Evolutionary conservation across 2,113 vertebrate genomes (phyloP).

Genomic region (Coryphaenoides rupestris): DNA sequence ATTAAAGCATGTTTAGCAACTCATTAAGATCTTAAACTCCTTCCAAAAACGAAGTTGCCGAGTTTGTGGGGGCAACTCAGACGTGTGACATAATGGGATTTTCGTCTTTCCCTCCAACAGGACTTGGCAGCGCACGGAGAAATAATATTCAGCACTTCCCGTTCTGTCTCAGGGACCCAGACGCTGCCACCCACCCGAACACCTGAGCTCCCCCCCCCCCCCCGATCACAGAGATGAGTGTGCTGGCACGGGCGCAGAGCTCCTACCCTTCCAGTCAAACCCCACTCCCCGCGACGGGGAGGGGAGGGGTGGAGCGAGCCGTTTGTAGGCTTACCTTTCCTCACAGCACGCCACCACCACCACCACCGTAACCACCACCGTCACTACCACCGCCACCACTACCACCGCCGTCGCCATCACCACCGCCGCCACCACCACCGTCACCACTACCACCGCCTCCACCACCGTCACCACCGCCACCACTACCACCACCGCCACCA

Average conservation of each 20-base stretch:
- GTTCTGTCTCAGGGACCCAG: constrained; percentile 39
- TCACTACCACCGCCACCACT: background rate
- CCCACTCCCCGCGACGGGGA: constrained; percentile 33
- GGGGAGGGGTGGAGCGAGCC: background rate
- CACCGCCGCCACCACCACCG: no score
- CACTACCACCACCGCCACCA: no score
- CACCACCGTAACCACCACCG: background rate
- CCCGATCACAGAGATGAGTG: constrained; percentile 29
- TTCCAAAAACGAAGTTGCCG: constrained; percentile 58
- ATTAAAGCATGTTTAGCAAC: constrained; percentile 51
- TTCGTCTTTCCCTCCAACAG: constrained; percentile 56
- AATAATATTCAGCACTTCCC: constrained; percentile 52
- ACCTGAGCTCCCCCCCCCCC: constrained; percentile 65
- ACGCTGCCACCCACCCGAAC: constrained; percentile 63
- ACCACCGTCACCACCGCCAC: no score
- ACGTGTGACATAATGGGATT: constrained; percentile 69
- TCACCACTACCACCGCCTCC: no score
- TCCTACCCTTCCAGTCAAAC: constrained; percentile 42
- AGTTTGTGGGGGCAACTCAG: constrained; percentile 60
- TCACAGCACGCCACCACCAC: constrained; percentile 37
- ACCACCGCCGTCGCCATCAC: no score
- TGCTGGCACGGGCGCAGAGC: constrained; percentile 15
- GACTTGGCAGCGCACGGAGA: constrained; percentile 68
- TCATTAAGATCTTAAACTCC: constrained; percentile 61
- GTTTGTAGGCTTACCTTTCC: constrained; percentile 41